These are phyloP conservation scores for Cenopis cana DNA, from an alignment of 2,888 invertebrate genomes.

Conservation along the genomic window DNA sequence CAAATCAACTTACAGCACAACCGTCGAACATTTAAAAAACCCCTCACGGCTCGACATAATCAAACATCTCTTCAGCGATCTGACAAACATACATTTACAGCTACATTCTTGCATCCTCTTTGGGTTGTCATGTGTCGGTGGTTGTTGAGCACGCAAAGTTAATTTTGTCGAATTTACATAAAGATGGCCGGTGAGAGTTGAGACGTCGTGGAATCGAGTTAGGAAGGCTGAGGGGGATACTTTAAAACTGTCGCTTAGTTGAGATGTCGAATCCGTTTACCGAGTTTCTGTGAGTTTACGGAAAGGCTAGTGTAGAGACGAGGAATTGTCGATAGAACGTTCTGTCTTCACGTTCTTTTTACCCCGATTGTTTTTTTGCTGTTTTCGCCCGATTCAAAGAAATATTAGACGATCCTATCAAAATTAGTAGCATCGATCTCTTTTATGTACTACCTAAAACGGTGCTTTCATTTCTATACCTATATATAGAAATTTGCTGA, in stretches of 20 bases:
- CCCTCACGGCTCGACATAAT: conserved; percentile 70
- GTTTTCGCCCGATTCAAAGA: too few species aligned
- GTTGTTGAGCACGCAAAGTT: conserved; percentile 56
- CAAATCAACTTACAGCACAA: conserved; percentile 66
- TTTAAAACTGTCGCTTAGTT: conserved; percentile 84
- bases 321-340: conserved; percentile 12
- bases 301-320: conserved; percentile 42
- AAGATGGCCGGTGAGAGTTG: conserved; percentile 74
- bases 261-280: conserved; percentile 82
- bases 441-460: too few species aligned
- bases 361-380: too few species aligned
- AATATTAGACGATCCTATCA: too few species aligned
- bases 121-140: conserved; percentile 50
- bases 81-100: conserved; percentile 53
- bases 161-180: conserved; percentile 79
- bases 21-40: conserved; percentile 68
- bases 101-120: conserved; percentile 12
- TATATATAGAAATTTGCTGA: too few species aligned
- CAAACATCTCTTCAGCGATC: conserved; percentile 62
- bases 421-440: too few species aligned
- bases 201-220: conserved; percentile 80
- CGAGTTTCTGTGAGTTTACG: conserved; percentile 67
- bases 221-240: conserved; percentile 69
- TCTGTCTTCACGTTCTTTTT: not conserved
- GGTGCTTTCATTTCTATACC: too few species aligned